A percentile compares a stretch with the other conserved stretches of the same genome.
Conservation (phyloP, 2,113 vertebrate genomes). For the Nansenia antarctica region DNA sequence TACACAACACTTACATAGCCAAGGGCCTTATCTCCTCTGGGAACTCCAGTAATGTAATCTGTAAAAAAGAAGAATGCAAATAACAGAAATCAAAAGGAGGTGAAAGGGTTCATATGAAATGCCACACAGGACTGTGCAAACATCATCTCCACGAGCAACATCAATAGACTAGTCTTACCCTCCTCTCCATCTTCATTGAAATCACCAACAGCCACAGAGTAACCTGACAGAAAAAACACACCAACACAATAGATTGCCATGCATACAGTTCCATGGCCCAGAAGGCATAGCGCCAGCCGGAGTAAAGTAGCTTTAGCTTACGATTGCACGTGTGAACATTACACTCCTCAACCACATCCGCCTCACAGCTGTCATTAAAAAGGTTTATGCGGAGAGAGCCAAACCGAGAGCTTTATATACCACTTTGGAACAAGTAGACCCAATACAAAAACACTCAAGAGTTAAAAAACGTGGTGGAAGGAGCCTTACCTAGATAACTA, state of each 20-base stretch:
- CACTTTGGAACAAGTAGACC: not conserved
- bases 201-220: slow-evolving; percentile 92
- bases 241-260: not conserved
- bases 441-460: not conserved
- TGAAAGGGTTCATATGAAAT: too few species aligned
- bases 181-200: slow-evolving; percentile 88
- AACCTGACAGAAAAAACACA: slow-evolving; percentile 74
- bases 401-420: not conserved
- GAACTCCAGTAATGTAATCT: too few species aligned
- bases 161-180: slow-evolving; percentile 80
- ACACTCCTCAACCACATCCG: too few species aligned
- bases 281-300: not conserved
- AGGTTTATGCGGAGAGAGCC: not conserved
- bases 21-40: too few species aligned
- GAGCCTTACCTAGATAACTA: slow-evolving; percentile 89
- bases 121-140: too few species aligned
- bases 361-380: too few species aligned
- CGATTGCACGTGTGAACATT: not conserved
- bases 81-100: too few species aligned
- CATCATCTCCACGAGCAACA: too few species aligned
- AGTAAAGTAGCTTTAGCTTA: not conserved
- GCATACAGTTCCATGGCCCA: not conserved
- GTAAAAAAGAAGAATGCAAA: too few species aligned
- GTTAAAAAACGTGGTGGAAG: not conserved
- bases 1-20: too few species aligned